A percentile compares a stretch with the other conserved stretches of the same genome.
Evolutionary conservation across 2,113 vertebrate genomes (phyloP).

Genomic region (Onychostoma macrolepis): DNA sequence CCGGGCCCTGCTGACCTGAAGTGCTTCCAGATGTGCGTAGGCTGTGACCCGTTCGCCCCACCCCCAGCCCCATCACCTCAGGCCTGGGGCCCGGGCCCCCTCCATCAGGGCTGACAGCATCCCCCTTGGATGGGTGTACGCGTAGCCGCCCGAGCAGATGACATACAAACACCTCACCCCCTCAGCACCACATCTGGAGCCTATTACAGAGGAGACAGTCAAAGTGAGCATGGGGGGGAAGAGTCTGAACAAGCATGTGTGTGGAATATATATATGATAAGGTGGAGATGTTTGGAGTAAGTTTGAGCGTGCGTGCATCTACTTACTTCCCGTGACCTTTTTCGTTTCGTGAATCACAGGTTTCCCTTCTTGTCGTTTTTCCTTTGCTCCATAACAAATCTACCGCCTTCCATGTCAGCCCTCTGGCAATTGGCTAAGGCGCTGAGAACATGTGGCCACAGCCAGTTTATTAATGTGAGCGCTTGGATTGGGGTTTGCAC

Average conservation of each 20-base stretch:
- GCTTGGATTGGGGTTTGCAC: slow-evolving; percentile 63
- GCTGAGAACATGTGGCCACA: slow-evolving; percentile 68
- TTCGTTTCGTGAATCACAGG: slow-evolving; percentile 17
- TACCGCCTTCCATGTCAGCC: slow-evolving; percentile 15
- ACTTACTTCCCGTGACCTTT: slow-evolving; percentile 7
- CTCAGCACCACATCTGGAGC: slow-evolving; percentile 79
- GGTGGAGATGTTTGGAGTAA: slow-evolving; percentile 37
- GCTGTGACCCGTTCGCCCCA: slow-evolving; percentile 61
- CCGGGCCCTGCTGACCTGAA: slow-evolving; percentile 74
- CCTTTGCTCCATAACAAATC: slow-evolving; percentile 23
- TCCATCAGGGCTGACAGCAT: slow-evolving; percentile 79
- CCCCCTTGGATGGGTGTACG: slow-evolving; percentile 69
- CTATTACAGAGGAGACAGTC: slow-evolving; percentile 80
- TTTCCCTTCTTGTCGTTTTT: slow-evolving; percentile 12
- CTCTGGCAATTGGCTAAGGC: slow-evolving; percentile 53
- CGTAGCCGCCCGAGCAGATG: slow-evolving; percentile 68
- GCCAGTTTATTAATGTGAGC: slow-evolving; percentile 72
- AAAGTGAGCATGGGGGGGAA: slow-evolving; percentile 67
- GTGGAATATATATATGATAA: slow-evolving; percentile 36
- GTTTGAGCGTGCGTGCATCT: slow-evolving; percentile 31
- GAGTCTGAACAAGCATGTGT: slow-evolving; percentile 64
- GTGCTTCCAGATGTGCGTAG: slow-evolving; percentile 82
- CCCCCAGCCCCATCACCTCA: slow-evolving; percentile 47
- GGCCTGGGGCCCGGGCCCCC: slow-evolving; percentile 69
- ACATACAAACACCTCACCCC: slow-evolving; percentile 71